Conservation (phyloP, 2,797 vertebrate genomes). For the Thamnophis elegans region DNA sequence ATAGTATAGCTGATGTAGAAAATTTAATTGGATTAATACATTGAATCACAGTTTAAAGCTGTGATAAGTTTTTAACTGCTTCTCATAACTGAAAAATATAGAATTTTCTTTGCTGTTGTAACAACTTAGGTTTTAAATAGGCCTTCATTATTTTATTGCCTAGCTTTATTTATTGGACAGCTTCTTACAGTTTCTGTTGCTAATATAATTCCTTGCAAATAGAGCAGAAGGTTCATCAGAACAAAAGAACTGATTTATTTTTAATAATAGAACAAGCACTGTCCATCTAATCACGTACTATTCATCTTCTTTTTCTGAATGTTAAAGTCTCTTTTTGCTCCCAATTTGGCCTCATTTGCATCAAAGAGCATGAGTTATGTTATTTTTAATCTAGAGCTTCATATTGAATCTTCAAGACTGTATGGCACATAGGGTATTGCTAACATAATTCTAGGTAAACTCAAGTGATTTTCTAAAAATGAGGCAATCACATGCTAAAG, state of each 20-base stretch:
- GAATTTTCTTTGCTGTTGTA: conserved; percentile 25
- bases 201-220: conserved; percentile 70
- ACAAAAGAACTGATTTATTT: conserved; percentile 70
- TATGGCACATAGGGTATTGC: conserved; percentile 41
- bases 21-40: conserved; percentile 39
- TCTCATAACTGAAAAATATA: conserved; percentile 29
- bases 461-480: conserved; percentile 44
- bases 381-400: conserved; percentile 25
- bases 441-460: conserved; percentile 46
- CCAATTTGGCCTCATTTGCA: conserved; percentile 60
- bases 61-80: conserved; percentile 27
- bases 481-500: background rate
- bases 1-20: background rate
- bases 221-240: conserved; percentile 71
- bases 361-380: conserved; percentile 27
- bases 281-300: conserved; percentile 54
- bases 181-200: conserved; percentile 70
- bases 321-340: conserved; percentile 56
- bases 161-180: conserved; percentile 59
- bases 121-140: conserved; percentile 46
- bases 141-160: conserved; percentile 57
- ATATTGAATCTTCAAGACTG: conserved; percentile 34
- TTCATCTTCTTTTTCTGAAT: conserved; percentile 54
- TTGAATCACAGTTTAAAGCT: background rate
- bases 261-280: conserved; percentile 64